phyloP scores from a whole-genome alignment of 2,888 invertebrate genomes.

The Eupelmus urozonus region DNA sequence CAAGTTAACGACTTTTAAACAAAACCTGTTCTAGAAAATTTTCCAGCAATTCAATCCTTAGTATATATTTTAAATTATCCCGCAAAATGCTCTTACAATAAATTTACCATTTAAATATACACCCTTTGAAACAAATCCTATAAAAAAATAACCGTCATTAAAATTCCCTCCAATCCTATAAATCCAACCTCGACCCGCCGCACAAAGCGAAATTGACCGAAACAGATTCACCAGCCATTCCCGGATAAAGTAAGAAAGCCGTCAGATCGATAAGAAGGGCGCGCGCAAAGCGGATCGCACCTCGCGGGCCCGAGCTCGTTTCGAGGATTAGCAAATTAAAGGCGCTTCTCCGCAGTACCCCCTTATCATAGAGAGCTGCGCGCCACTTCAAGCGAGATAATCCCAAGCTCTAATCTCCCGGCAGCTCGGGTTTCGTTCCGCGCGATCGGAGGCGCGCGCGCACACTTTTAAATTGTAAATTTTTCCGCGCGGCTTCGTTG shows the following conservation, averaged over 20 bases:
- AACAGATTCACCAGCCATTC: background rate
- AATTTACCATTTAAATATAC: no score
- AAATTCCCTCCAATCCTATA: no score
- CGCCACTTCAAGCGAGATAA: constrained; percentile 40
- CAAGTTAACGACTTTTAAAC: no score
- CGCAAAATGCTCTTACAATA: no score
- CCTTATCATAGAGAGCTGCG: constrained; percentile 42
- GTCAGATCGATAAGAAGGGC: background rate
- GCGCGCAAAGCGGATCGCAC: background rate
- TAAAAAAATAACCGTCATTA: no score
- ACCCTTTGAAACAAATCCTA: no score
- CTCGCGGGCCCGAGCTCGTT: constrained; percentile 3
- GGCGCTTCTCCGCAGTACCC: constrained; percentile 4
- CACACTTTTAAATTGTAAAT: constrained; percentile 36
- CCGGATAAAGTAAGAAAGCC: background rate
- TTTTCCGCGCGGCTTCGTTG: background rate
- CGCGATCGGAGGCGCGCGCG: background rate
- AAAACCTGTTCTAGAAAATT: no score
- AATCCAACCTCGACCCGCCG: no score
- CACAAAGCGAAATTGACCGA: background rate
- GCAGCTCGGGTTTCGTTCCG: constrained; percentile 11
- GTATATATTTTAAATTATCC: no score
- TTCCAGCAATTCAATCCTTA: no score
- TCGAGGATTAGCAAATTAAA: constrained; percentile 52
- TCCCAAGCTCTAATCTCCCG: constrained; percentile 36